Percentiles rank a stretch among this genome's conserved stretches.
These are phyloP conservation scores for Geococcyx californianus DNA, from an alignment of 2,113 vertebrate species.

Conservation along the genomic window DNA sequence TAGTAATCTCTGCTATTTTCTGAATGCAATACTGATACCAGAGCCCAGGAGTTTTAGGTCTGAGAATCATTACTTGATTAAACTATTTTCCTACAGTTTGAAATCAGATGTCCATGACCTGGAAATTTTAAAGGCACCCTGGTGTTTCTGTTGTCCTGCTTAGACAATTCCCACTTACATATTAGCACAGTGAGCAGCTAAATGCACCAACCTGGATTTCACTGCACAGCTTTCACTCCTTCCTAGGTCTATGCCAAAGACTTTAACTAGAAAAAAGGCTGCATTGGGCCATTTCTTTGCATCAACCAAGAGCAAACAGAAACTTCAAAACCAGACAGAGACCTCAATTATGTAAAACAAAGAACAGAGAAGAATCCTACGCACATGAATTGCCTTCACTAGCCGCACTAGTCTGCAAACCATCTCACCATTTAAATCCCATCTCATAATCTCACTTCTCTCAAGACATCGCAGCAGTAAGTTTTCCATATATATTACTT, in stretches of 20 bases:
- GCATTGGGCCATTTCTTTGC: neutral
- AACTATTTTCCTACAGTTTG: neutral
- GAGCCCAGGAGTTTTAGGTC: neutral
- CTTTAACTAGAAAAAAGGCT: neutral
- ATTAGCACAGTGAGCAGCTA: fast-evolving
- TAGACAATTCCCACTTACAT: neutral
- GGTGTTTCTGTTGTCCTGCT: neutral
- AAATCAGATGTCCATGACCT: neutral
- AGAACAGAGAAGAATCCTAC: neutral
- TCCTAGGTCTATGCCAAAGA: neutral
- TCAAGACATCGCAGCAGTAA: neutral
- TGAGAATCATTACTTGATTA: neutral
- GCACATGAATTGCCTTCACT: neutral
- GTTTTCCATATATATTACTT: neutral
- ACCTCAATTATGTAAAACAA: neutral
- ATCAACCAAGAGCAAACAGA: neutral
- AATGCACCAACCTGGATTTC: neutral
- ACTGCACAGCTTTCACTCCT: neutral
- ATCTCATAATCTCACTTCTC: neutral
- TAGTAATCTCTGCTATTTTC: neutral
- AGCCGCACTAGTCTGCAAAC: neutral
- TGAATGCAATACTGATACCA: neutral
- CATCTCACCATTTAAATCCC: neutral
- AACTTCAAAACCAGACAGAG: neutral
- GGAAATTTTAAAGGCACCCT: neutral